Percentiles rank a stretch among this genome's conserved stretches.
These are phyloP conservation scores for Masnerella sp. DNA, from an alignment of 2,888 invertebrate genomes.

Conservation along the genomic window DNA sequence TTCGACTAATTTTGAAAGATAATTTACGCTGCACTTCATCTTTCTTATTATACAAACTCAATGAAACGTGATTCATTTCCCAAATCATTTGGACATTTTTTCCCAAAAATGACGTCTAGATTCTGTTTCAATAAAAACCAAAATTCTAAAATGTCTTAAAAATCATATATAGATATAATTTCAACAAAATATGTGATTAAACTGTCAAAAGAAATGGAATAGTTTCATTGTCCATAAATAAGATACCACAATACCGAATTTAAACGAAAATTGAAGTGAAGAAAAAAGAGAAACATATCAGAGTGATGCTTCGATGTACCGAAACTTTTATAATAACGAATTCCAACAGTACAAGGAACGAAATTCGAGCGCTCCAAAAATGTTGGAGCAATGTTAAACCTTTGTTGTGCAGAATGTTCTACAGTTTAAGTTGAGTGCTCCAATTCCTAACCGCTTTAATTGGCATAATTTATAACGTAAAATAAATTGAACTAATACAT, in stretches of 20 bases:
- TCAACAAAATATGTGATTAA: too few relatives aligned
- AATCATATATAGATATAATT: too few relatives aligned
- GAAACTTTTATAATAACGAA: conserved; percentile 47
- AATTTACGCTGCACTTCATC: conserved; percentile 27
- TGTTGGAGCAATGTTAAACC: conserved; percentile 38
- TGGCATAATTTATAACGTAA: conserved; percentile 31
- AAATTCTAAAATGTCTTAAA: too few relatives aligned
- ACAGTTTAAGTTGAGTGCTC: conserved; percentile 21
- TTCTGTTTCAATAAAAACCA: neutral
- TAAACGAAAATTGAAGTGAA: conserved; percentile 9
- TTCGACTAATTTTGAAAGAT: conserved; percentile 34
- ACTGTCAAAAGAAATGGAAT: too few relatives aligned
- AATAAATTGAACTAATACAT: conserved; percentile 25
- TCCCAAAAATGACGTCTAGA: neutral
- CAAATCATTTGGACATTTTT: conserved; percentile 5
- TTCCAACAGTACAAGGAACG: conserved; percentile 39
- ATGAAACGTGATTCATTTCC: conserved; percentile 9
- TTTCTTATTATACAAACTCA: conserved; percentile 22
- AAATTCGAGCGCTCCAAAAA: conserved; percentile 25
- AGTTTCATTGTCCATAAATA: conserved; percentile 3
- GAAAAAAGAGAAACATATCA: conserved; percentile 35
- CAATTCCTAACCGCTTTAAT: conserved; percentile 38
- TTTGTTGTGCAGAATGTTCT: conserved; percentile 29
- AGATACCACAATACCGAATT: conserved; percentile 19
- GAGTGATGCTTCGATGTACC: conserved; percentile 15